Base-by-base conservation (phyloP, 1,140 invertebrate species). In the Seison nebaliae region DNA sequence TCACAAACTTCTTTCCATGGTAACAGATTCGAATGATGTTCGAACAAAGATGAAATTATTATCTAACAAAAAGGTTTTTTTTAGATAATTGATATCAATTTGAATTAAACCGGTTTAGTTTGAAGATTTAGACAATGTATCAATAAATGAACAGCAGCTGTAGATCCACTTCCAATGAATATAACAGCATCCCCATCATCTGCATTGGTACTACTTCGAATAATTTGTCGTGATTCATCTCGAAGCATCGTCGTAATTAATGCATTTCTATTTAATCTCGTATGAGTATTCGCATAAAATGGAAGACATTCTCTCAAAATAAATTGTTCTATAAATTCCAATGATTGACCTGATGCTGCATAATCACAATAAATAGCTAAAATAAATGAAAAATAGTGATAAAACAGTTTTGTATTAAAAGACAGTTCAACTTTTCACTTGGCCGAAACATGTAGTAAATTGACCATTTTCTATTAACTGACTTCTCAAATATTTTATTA, bases 261-360 rank as follows among this genome's bases (percentile, higher is more conserved):
- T 29, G 24, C 18, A 22, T 18, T 32, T 1, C 17, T 20, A 29
- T 19, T 35, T 7, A 18, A 30, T 14, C 20, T 28, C 5, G 24
- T 42, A 15, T 42, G 39, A 14, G 39, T 42, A 22, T 42, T 42
- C 12, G 31, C 39, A 22, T 81, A 76, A 32, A 69, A 70, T 2
- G 78, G 75, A 29, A 84, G 57, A 2, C 84, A 76, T 51, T 81
- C 69, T 43, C 69, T 65, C 14, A 64, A 49, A 21, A 86, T 70
- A 51, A 76, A 83, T 47, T 80, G 74, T 54, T 86, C 79, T 35
- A 86, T 69, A 58, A 79, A 83, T 29, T 71, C 68, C 23, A 86
- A 50, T 0, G 75, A 70, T 47, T 34, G 26, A 24, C 39, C 39
- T 17, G 30, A 35, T 3, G 39, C 39, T n/a, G 39, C 36, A 19